These are phyloP conservation scores for Melitaea athalia DNA, from an alignment of 2,888 invertebrate species.

Conservation along the genomic window DNA sequence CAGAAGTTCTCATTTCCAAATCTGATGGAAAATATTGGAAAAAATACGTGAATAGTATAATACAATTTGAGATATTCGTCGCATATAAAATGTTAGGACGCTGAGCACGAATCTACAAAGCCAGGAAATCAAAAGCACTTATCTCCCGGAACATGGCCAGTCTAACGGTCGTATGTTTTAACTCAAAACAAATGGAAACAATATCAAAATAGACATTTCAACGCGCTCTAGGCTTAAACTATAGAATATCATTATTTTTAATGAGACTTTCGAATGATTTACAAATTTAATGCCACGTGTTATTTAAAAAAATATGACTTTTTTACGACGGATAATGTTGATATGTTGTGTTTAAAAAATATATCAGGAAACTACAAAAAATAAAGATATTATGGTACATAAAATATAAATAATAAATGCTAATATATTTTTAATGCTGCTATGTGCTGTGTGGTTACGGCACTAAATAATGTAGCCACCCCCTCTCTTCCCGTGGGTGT, in stretches of 20 bases:
- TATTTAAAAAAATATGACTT: too few species aligned
- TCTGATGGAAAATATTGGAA: neutral
- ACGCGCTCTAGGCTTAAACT: neutral
- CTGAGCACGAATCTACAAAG: slow-evolving; percentile 32
- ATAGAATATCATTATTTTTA: neutral
- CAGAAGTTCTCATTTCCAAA: too few species aligned
- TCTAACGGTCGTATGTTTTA: slow-evolving; percentile 33
- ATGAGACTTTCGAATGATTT: neutral
- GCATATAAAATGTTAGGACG: slow-evolving; percentile 22
- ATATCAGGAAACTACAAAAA: too few species aligned
- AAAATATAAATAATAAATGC: too few species aligned
- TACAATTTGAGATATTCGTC: neutral
- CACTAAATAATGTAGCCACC: too few species aligned
- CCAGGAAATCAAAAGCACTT: slow-evolving; percentile 39
- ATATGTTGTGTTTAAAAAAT: too few species aligned
- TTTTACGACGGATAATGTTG: too few species aligned
- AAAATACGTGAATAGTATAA: neutral
- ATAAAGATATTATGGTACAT: too few species aligned
- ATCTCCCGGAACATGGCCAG: slow-evolving; percentile 34
- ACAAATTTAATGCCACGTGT: neutral
- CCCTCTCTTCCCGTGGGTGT: too few species aligned
- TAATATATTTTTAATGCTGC: too few species aligned
- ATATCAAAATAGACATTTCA: slow-evolving; percentile 24
- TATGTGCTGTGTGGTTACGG: too few species aligned
- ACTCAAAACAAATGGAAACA: slow-evolving; percentile 30